A percentile compares a stretch with the other conserved stretches of the same genome.
Conservation (phyloP, 2,888 invertebrate species). For the Cenopis cana region DNA sequence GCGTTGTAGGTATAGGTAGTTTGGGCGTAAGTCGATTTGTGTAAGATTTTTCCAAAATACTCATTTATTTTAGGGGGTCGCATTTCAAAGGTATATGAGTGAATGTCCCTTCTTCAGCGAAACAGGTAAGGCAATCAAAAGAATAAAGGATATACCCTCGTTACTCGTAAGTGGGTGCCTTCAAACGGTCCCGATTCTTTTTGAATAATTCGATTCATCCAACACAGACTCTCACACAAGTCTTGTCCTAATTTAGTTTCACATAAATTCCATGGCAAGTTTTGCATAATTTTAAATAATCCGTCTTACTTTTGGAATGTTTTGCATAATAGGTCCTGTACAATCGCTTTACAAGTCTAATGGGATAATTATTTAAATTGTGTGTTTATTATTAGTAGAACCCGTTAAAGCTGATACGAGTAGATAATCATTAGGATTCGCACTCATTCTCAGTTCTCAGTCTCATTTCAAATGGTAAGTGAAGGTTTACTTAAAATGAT, state of each 20-base stretch:
- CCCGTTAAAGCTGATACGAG: slow-evolving; percentile 16
- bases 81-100: background rate
- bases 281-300: slow-evolving; percentile 39
- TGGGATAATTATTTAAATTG: slow-evolving; percentile 37
- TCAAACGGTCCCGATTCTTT: background rate
- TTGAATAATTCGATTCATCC: background rate
- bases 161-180: background rate
- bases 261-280: slow-evolving; percentile 38
- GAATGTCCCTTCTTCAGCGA: background rate
- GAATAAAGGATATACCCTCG: background rate
- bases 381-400: slow-evolving; percentile 11
- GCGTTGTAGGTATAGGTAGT: too few species aligned
- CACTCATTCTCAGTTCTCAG: too few species aligned
- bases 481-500: too few species aligned
- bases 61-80: too few species aligned
- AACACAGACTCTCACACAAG: slow-evolving; percentile 26
- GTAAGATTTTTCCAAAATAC: too few species aligned
- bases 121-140: background rate
- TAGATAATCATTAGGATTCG: background rate
- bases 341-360: slow-evolving; percentile 36
- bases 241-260: slow-evolving; percentile 39
- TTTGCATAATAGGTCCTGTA: slow-evolving; percentile 42
- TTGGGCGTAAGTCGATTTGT: too few species aligned
- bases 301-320: slow-evolving; percentile 34
- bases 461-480: too few species aligned